A percentile compares a stretch with the other conserved stretches of the same genome.
Evolutionary conservation across 2,797 vertebrate species (phyloP).

Genomic region (Tokudaia muenninki): DNA sequence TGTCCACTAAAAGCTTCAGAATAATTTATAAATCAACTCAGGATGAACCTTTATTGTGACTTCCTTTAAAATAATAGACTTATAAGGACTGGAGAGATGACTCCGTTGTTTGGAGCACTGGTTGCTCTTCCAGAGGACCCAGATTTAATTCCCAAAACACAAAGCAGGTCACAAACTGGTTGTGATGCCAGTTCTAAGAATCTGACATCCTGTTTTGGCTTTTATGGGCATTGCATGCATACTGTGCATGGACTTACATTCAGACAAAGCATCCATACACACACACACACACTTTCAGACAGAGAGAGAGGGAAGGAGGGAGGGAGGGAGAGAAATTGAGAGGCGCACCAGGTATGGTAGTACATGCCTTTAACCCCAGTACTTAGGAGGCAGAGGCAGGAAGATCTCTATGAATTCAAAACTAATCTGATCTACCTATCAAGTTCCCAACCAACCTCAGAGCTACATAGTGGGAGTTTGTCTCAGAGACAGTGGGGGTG

Average conservation of each 20-base stretch:
- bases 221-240: background rate
- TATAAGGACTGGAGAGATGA: background rate
- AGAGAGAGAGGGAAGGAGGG: background rate
- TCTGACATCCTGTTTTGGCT: background rate
- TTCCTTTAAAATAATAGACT: constrained; percentile 13
- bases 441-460: background rate
- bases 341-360: too few relatives aligned
- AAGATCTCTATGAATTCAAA: background rate
- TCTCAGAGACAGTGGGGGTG: background rate
- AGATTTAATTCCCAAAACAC: background rate
- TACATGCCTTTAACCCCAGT: background rate
- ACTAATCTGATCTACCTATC: background rate
- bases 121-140: background rate
- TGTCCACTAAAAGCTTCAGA: background rate
- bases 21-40: constrained; percentile 7
- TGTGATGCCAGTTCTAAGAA: background rate
- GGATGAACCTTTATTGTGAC: background rate
- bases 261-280: background rate
- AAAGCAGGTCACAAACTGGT: background rate
- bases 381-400: background rate
- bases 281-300: background rate
- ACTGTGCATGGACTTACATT: background rate
- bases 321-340: background rate
- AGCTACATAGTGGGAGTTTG: background rate
- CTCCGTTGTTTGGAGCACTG: background rate